phyloP scores from a whole-genome alignment of 2,888 invertebrate species.

The Campopleginae sp. region DNA sequence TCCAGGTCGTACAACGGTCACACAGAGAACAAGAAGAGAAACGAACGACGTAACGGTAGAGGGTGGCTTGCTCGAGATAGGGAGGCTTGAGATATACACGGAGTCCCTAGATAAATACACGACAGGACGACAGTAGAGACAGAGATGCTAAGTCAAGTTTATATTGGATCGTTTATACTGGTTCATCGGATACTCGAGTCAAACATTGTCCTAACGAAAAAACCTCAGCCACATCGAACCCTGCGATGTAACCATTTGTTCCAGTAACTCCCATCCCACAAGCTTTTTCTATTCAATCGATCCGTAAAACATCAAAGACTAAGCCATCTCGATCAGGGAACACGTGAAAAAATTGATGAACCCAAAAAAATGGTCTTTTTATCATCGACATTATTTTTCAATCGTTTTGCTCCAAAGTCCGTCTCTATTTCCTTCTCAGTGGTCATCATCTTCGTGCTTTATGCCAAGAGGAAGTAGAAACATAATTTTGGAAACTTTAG shows the following conservation, averaged over 20 bases:
- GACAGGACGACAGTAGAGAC: slow-evolving; percentile 10
- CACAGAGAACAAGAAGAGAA: slow-evolving; percentile 50
- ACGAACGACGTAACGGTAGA: slow-evolving; percentile 32
- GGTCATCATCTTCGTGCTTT: not conserved
- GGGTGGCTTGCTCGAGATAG: slow-evolving; percentile 14
- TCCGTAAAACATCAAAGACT: not conserved
- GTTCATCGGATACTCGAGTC: slow-evolving; percentile 51
- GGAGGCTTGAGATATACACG: slow-evolving; percentile 33
- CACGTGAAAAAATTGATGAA: not conserved
- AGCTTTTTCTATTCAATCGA: not conserved
- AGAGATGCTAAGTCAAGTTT: slow-evolving; percentile 43
- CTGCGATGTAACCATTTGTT: slow-evolving; percentile 3
- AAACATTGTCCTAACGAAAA: slow-evolving; percentile 46
- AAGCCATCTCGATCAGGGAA: not conserved
- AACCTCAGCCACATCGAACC: not conserved
- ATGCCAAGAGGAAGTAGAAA: not conserved
- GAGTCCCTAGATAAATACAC: slow-evolving; percentile 61
- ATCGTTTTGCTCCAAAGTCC: not conserved
- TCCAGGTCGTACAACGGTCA: slow-evolving; percentile 37
- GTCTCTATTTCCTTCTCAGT: not conserved
- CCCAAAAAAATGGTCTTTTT: not conserved
- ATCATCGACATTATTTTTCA: not conserved
- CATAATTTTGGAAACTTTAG: not conserved
- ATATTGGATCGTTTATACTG: slow-evolving; percentile 58
- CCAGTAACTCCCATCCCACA: not conserved